These are phyloP conservation scores for Percopsis transmontana DNA, from an alignment of 2,113 vertebrate species.

Conservation along the genomic window DNA sequence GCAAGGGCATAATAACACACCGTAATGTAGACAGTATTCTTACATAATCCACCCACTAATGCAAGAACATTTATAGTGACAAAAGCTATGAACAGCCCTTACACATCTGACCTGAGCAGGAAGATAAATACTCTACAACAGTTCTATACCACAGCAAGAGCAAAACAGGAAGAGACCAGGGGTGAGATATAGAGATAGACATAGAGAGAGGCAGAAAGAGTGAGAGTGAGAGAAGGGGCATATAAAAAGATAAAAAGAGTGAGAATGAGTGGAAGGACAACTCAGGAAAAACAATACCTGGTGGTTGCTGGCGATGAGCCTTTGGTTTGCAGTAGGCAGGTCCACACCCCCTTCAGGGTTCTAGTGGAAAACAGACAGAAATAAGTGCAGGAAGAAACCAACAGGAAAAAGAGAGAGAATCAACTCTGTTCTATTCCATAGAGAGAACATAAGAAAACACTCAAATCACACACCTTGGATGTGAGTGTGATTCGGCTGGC, in stretches of 20 bases:
- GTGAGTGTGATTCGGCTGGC: constrained; percentile 22
- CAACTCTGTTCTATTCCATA: neutral
- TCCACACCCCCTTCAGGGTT: constrained; percentile 40
- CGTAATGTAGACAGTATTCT: too few relatives aligned
- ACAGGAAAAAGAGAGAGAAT: neutral
- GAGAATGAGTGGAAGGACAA: constrained; percentile 7
- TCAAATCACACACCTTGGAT: neutral
- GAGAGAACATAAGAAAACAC: constrained; percentile 9
- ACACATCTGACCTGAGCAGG: neutral
- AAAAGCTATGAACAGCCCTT: neutral
- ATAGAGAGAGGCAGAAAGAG: neutral
- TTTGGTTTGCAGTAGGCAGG: constrained; percentile 44
- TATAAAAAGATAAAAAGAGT: neutral
- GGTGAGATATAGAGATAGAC: neutral
- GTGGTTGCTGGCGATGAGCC: constrained; percentile 37
- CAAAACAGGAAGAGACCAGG: too few relatives aligned
- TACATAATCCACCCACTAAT: too few relatives aligned
- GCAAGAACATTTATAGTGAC: neutral
- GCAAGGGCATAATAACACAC: too few relatives aligned
- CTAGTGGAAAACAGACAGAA: constrained; percentile 28
- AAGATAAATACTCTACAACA: neutral
- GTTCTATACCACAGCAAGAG: neutral
- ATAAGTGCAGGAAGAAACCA: neutral
- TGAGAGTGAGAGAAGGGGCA: constrained; percentile 4
- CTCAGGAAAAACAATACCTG: constrained; percentile 54